Evolutionary conservation across 1,140 invertebrate species (phyloP), one percentile per base, ranked within the genome.

Genomic region (Limonius californicus): DNA sequence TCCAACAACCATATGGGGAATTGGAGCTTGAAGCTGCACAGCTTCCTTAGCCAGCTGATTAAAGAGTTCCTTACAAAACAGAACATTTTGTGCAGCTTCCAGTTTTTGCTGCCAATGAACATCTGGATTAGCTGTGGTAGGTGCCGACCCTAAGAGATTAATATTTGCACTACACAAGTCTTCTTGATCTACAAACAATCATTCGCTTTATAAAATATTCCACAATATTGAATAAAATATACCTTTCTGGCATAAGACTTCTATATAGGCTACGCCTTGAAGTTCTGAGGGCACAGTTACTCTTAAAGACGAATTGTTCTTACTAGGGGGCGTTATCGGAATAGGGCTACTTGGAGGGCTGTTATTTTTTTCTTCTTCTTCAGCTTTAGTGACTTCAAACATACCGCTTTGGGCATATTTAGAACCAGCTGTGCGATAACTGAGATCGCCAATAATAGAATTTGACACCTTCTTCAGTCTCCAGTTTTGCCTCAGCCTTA

Each of bases 51-150:
- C 95, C 27, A 99, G 79, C 74, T 97, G 91, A 63, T 92, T 91
- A 75, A 99, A 98, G 1, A 98, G 77, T 79, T 99, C 96, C 80
- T 98, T 98, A 76, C 95, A 98, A 78, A 97, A 99, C 2, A 98
- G 78, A 23, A 98, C 95, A 80, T 98, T 98, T 74, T 99, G 96
- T 0, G 95, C 95, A 1, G 91, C 91, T 77, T 98, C 95, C 6
- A 99, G 78, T 74, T 94, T 94, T 69, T 94, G 90, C 70, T 97
- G 94, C 96, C 95, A 99, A 74, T 92, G 88, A 43, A 89, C 83
- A 65, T 94, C 91, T 0, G 88, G 81, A 18, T 85, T 86, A 0
- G 87, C 83, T 8, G 87, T 85, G 23, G 85, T 85, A 0, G 84
- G 82, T 43, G 73, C 73, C 6, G 78, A 76, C 14, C 83, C 82